Evolutionary conservation across 2,113 vertebrate species (phyloP).

Genomic region (Lepisosteus oculatus): DNA sequence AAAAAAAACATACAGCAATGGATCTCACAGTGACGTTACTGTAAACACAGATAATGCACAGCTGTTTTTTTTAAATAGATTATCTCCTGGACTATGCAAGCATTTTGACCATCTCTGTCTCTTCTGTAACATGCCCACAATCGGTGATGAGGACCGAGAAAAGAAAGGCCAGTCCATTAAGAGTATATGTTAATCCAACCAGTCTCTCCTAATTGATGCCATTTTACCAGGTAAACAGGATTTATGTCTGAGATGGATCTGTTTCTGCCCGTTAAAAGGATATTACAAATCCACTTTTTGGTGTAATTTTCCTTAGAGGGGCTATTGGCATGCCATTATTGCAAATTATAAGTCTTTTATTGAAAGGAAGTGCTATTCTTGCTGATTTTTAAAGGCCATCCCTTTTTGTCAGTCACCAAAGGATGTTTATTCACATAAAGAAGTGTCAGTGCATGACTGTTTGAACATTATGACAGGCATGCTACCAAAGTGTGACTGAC

Average conservation of each 20-base stretch:
- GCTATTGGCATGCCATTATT: constrained; percentile 83
- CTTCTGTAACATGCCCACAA: constrained; percentile 75
- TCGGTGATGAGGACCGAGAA: constrained; percentile 56
- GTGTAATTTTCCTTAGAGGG: constrained; percentile 73
- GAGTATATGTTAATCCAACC: constrained; percentile 78
- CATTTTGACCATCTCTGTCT: constrained; percentile 76
- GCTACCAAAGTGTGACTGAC: constrained; percentile 63
- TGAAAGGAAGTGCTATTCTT: constrained; percentile 71
- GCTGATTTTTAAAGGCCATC: constrained; percentile 72
- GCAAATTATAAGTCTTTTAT: constrained; percentile 80
- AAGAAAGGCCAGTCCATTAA: constrained; percentile 80
- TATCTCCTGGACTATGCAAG: constrained; percentile 72
- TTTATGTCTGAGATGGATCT: constrained; percentile 65
- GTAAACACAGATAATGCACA: constrained; percentile 67
- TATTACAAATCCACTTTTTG: constrained; percentile 68
- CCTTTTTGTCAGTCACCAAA: constrained; percentile 71
- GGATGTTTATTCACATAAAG: constrained; percentile 71
- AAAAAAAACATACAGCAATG: constrained; percentile 43
- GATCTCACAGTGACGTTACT: constrained; percentile 61
- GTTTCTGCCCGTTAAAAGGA: constrained; percentile 71
- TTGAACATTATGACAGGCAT: constrained; percentile 75
- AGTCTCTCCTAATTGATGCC: constrained; percentile 79
- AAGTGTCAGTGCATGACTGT: constrained; percentile 73
- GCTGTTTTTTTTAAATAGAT: constrained; percentile 74
- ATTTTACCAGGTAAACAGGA: constrained; percentile 83